phyloP scores from a whole-genome alignment of 2,797 vertebrate species.

The Acanthurus tractus region DNA sequence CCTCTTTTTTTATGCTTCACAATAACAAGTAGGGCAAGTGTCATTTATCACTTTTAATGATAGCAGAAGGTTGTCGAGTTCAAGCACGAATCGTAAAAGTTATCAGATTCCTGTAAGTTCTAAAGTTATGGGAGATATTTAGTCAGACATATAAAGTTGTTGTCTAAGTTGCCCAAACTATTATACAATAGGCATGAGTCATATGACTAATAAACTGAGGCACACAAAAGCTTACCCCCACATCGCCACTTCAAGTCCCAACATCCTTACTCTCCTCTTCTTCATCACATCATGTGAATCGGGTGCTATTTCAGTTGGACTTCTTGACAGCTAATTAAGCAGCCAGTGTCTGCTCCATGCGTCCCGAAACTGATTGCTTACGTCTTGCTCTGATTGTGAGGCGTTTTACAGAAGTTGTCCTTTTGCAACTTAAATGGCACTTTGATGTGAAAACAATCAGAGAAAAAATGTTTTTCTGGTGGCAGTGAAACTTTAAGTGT shows the following conservation, averaged over 20 bases:
- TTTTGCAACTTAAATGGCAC: slow-evolving; percentile 26
- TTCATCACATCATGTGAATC: slow-evolving; percentile 50
- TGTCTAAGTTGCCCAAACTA: slow-evolving; percentile 22
- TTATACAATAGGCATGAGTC: slow-evolving; percentile 59
- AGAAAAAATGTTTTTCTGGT: slow-evolving; percentile 4
- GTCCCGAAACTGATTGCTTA: slow-evolving; percentile 51
- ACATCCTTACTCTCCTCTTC: slow-evolving; percentile 51
- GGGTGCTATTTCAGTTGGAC: slow-evolving; percentile 57
- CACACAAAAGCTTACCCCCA: slow-evolving; percentile 51
- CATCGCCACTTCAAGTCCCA: slow-evolving; percentile 23
- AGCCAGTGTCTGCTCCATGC: slow-evolving; percentile 32
- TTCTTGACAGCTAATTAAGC: slow-evolving; percentile 68
- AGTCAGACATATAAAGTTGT: slow-evolving; percentile 25
- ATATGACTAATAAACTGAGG: slow-evolving; percentile 38
- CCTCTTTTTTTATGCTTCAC: neutral
- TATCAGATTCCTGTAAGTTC: neutral
- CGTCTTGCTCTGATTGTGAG: slow-evolving; percentile 45
- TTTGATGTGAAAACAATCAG: slow-evolving; percentile 49
- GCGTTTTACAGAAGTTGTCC: slow-evolving; percentile 17
- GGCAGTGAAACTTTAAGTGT: slow-evolving; percentile 20
- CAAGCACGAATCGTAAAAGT: too few species aligned
- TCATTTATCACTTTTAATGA: slow-evolving; percentile 20
- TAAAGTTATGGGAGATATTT: slow-evolving; percentile 1
- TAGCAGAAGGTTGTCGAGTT: neutral
- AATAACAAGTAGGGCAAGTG: slow-evolving; percentile 3